phyloP scores from a whole-genome alignment of 2,888 invertebrate species.

The Sepiola atlantica region DNA sequence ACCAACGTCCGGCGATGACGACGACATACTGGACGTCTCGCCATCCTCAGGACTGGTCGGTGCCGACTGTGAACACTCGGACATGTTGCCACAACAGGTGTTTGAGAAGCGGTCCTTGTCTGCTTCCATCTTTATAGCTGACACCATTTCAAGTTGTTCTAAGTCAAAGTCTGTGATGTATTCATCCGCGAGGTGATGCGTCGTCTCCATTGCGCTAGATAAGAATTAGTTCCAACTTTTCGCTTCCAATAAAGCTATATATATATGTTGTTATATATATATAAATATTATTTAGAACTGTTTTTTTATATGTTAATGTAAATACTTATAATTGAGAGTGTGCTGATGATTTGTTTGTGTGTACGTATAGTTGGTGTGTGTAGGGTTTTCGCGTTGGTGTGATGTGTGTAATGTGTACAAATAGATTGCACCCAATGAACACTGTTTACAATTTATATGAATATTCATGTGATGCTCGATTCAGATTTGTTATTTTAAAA shows the following conservation, averaged over 20 bases:
- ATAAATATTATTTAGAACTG: background rate
- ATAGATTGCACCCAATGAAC: too few relatives aligned
- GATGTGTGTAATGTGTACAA: background rate
- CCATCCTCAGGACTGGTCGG: slow-evolving; percentile 38
- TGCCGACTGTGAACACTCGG: slow-evolving; percentile 44
- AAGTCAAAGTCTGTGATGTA: slow-evolving; percentile 69
- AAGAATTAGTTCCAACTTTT: background rate
- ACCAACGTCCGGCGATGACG: slow-evolving; percentile 36
- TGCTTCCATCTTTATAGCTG: slow-evolving; percentile 57
- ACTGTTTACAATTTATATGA: too few relatives aligned
- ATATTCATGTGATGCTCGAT: too few relatives aligned
- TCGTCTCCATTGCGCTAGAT: slow-evolving; percentile 57
- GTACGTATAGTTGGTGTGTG: too few relatives aligned
- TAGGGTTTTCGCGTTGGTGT: background rate
- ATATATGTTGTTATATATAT: background rate
- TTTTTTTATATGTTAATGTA: background rate
- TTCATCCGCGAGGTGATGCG: slow-evolving; percentile 66
- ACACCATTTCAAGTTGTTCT: slow-evolving; percentile 63
- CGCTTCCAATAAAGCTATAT: background rate
- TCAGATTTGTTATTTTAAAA: too few relatives aligned
- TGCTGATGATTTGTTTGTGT: background rate
- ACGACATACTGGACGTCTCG: background rate
- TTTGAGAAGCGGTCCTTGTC: slow-evolving; percentile 57
- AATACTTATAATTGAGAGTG: background rate
- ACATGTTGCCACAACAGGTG: slow-evolving; percentile 55